Conservation (phyloP, 53 echinoderm and acorn worm species). For the Luidia sarsii region DNA sequence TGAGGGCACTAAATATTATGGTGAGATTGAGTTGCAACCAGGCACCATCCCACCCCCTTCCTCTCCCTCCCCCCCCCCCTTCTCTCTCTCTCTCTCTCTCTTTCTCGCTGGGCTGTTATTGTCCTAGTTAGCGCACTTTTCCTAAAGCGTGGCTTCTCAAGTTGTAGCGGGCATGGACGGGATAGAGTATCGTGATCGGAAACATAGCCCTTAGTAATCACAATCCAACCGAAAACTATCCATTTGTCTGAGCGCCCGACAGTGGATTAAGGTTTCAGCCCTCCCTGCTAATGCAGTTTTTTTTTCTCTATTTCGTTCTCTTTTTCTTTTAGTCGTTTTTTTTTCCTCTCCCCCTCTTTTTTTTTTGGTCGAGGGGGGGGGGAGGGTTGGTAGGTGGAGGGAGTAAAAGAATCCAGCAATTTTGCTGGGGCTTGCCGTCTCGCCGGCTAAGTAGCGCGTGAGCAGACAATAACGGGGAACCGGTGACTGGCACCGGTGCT, state of each 20-base stretch:
- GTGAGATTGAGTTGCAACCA: conserved; percentile 36
- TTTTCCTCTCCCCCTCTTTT: too few species aligned
- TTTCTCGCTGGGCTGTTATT: conserved; percentile 31
- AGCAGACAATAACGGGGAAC: conserved; percentile 38
- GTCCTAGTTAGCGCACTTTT: conserved; percentile 47
- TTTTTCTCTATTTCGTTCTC: conserved; percentile 1
- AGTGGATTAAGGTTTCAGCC: conserved; percentile 47
- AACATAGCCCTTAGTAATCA: conserved; percentile 56
- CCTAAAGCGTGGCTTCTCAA: conserved; percentile 51
- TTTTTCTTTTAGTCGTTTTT: not conserved
- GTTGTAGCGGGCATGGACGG: conserved; percentile 35
- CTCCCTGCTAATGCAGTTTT: conserved; percentile 13
- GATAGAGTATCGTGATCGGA: conserved; percentile 56
- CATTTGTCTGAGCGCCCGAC: conserved; percentile 55
- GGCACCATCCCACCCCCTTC: too few species aligned
- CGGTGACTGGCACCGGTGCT: conserved; percentile 13
- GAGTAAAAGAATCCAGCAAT: conserved; percentile 13
- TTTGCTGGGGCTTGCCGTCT: conserved; percentile 31
- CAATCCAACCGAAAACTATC: conserved; percentile 55
- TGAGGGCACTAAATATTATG: conserved; percentile 43
- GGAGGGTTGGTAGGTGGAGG: too few species aligned
- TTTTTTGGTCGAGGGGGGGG: too few species aligned
- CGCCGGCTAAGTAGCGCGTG: conserved; percentile 22
- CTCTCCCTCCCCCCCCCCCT: too few species aligned
- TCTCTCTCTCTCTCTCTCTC: too few species aligned